Evolutionary conservation across 1,140 invertebrate genomes (phyloP).

Genomic region (Sycophila sp.): DNA sequence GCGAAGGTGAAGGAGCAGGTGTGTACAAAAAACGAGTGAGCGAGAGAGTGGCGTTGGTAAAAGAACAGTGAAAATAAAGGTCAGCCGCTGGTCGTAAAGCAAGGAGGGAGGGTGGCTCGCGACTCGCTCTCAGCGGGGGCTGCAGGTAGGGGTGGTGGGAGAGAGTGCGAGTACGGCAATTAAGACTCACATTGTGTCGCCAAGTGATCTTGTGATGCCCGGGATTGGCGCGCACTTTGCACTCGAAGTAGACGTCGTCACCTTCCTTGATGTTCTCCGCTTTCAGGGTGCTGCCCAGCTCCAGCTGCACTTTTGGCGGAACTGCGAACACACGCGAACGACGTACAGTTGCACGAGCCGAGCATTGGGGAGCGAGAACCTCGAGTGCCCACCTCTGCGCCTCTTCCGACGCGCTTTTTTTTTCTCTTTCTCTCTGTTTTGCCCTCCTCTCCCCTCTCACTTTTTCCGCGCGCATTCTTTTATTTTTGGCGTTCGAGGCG

Average conservation of each 20-base stretch:
- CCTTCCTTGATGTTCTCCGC: slow-evolving; percentile 91
- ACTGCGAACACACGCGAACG: slow-evolving; percentile 73
- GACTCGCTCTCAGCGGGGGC: neutral
- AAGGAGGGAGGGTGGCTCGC: neutral
- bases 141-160: neutral
- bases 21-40: neutral
- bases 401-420: too few species aligned
- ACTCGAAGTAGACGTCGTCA: slow-evolving; percentile 93
- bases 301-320: slow-evolving; percentile 83
- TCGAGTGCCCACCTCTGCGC: too few species aligned
- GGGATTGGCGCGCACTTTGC: slow-evolving; percentile 89
- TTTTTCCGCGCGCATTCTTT: too few species aligned
- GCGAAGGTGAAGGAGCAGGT: neutral
- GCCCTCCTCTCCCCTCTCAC: too few species aligned
- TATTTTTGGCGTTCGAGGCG: too few species aligned
- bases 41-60: neutral
- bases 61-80: slow-evolving; percentile 6
- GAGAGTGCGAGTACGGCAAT: slow-evolving; percentile 16
- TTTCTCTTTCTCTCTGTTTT: too few species aligned
- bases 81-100: neutral
- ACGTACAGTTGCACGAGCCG: too few species aligned
- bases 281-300: slow-evolving; percentile 84
- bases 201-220: slow-evolving; percentile 85
- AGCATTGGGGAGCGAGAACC: too few species aligned
- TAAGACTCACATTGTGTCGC: slow-evolving; percentile 83